Evolutionary conservation across 2,888 invertebrate species (phyloP), one percentile per base, ranked within the genome.

Genomic region (Xylocampa areola): DNA sequence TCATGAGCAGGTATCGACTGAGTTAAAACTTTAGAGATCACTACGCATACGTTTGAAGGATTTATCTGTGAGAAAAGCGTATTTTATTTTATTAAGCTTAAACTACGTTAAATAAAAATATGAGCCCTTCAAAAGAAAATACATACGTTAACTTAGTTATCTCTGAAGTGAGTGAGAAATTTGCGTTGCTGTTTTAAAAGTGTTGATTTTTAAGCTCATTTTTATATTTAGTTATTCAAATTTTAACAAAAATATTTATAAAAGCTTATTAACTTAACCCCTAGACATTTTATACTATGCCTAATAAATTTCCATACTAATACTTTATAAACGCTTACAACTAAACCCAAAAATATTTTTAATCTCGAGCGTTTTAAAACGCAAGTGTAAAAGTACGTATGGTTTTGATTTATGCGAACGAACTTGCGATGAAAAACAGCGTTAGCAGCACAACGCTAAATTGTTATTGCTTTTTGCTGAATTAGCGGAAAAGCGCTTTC

Each of bases 391-490:
- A 70, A 40, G 16, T n/a, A 29, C 39, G 67, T 39, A 59, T 55
- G 71, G 39, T 53, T 74, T 68, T 73, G 75, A 73, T 74, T 62
- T 71, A 74, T 62, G 57, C 52, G 49, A 54, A 50, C 63, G 57
- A 58, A 68, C 51, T 59, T 47, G 51, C 53, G 50, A 63, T 55
- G 68, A 75, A 73, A 73, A 75, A 68, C 67, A 62, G 61, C 62
- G 64, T 65, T 58, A 64, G 59, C 60, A 48, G 53, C 49, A 45
- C 41, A 36, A n/a, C n/a, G 68, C 67, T 70, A 76, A 76, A 78
- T 77, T 77, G 77, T 76, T 77, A 73, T 74, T 67, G 72, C 72
- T 77, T 79, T 79, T 79, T 79, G 76, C 74, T 65, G 72, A 70
- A 79, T 76, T 72, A 77, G 77, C 70, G 64, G 60, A 62, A 75